Percentiles rank a stretch among this genome's conserved stretches.
Evolutionary conservation across 2,888 invertebrate genomes (phyloP).

Genomic region (Agonum fuliginosum): DNA sequence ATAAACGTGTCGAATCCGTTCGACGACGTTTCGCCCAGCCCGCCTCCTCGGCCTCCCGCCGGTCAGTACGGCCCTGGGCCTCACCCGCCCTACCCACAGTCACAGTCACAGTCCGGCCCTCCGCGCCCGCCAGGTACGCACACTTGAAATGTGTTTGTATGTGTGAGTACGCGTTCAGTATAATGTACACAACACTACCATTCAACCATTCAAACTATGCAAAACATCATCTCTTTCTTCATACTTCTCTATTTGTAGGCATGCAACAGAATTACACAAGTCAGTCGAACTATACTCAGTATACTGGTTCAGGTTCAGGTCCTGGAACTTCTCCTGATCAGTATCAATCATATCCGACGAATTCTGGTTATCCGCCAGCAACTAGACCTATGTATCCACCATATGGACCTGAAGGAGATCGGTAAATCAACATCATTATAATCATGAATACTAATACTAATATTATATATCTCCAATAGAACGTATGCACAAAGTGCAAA

Average conservation of each 20-base stretch:
- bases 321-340: constrained; percentile 73
- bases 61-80: constrained; percentile 73
- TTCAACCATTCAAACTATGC: neutral
- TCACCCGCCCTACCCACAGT: constrained; percentile 72
- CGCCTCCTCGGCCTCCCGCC: constrained; percentile 70
- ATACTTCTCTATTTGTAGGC: constrained; percentile 61
- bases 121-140: constrained; percentile 69
- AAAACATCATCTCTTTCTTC: neutral
- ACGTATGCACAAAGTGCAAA: constrained; percentile 55
- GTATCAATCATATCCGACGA: constrained; percentile 76
- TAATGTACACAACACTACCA: constrained; percentile 21
- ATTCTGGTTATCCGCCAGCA: constrained; percentile 77
- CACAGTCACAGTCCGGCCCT: constrained; percentile 72
- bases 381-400: constrained; percentile 87
- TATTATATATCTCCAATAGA: neutral
- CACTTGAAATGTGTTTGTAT: constrained; percentile 54
- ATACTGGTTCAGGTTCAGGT: constrained; percentile 78
- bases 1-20: constrained; percentile 91
- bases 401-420: constrained; percentile 81
- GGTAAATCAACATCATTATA: constrained; percentile 72
- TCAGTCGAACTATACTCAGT: constrained; percentile 79
- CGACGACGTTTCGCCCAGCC: constrained; percentile 82
- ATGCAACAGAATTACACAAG: constrained; percentile 76
- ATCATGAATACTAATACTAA: constrained; percentile 55
- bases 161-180: constrained; percentile 49